A percentile compares a stretch with the other conserved stretches of the same genome.
phyloP scores from a whole-genome alignment of 2,888 invertebrate genomes.

The Yponomeuta malinellus region DNA sequence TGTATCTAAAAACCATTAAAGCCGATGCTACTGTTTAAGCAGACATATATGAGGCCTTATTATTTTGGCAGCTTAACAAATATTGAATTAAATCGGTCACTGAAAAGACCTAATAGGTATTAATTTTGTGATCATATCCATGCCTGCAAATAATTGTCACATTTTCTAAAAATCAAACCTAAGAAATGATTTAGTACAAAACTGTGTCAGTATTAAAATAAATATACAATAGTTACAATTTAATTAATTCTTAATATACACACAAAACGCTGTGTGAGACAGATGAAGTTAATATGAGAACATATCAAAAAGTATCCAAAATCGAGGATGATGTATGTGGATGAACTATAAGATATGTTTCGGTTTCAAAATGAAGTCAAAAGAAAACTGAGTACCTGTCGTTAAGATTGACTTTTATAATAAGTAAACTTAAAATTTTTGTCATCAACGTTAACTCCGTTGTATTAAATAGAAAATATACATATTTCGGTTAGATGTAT shows the following conservation, averaged over 20 bases:
- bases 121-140: too few species aligned
- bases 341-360: neutral
- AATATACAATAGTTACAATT: neutral
- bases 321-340: neutral
- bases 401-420: neutral
- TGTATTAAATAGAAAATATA: neutral
- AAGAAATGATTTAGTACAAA: neutral
- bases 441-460: slow-evolving; percentile 13
- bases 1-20: too few species aligned
- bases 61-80: neutral
- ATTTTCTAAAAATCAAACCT: neutral
- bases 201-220: neutral
- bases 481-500: neutral
- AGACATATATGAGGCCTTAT: too few species aligned
- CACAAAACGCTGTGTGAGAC: neutral
- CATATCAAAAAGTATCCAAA: neutral
- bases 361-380: neutral
- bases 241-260: neutral
- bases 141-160: neutral
- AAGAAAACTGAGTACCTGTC: slow-evolving; percentile 5
- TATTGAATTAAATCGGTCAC: neutral
- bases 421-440: neutral
- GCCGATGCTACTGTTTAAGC: too few species aligned
- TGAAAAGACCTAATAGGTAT: neutral
- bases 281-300: neutral